Percentiles rank a stretch among this genome's conserved stretches.
These are phyloP conservation scores for Calyptommatus sinebrachiatus DNA, from an alignment of 2,113 vertebrate species.

Conservation along the genomic window DNA sequence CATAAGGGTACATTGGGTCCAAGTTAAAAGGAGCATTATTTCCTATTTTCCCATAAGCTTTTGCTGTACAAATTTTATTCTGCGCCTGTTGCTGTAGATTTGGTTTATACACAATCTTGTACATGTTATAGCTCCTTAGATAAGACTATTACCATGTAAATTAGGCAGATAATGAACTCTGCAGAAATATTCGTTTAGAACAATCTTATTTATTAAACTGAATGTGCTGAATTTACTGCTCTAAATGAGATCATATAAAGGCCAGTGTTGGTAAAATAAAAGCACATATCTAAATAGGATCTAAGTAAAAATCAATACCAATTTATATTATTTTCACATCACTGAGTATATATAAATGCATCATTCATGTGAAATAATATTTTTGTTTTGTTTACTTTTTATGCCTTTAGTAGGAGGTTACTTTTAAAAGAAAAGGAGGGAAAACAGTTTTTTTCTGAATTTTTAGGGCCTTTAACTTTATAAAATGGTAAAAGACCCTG, in stretches of 20 bases:
- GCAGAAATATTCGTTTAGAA: constrained; percentile 63
- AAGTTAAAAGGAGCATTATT: background rate
- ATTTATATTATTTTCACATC: constrained; percentile 44
- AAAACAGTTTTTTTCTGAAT: constrained; percentile 39
- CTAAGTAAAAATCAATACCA: constrained; percentile 64
- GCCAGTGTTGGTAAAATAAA: constrained; percentile 68
- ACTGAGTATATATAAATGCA: constrained; percentile 54
- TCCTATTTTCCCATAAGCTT: background rate
- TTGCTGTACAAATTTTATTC: constrained; percentile 44
- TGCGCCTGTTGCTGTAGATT: constrained; percentile 50
- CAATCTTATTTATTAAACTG: constrained; percentile 44
- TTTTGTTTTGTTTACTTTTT: constrained; percentile 28
- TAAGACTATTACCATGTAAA: constrained; percentile 68
- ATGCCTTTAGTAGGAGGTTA: constrained; percentile 42
- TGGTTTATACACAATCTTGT: constrained; percentile 57
- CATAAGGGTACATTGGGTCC: no score
- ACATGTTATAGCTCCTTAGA: constrained; percentile 50
- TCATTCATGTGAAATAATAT: constrained; percentile 48
- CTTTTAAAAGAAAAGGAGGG: constrained; percentile 49
- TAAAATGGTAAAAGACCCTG: constrained; percentile 40
- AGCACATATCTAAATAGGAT: constrained; percentile 59
- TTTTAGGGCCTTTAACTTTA: constrained; percentile 29
- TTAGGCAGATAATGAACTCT: constrained; percentile 65
- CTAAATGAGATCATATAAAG: constrained; percentile 65
- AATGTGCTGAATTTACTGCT: constrained; percentile 46